Evolutionary conservation across 2,797 vertebrate genomes (phyloP).

Genomic region (Megalops cyprinoides): DNA sequence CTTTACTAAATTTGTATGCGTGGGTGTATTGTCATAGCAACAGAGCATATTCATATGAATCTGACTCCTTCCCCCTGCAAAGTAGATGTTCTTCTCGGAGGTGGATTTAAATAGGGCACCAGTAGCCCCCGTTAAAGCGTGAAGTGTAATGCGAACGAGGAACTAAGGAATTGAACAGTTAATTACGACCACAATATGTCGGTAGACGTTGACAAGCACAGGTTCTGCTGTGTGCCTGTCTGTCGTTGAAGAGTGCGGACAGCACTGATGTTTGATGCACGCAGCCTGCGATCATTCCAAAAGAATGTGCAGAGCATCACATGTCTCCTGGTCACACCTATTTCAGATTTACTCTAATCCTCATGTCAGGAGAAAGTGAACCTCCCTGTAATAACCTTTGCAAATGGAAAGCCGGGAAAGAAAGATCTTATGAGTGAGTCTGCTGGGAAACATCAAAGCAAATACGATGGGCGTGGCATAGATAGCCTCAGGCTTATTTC

Average conservation of each 20-base stretch:
- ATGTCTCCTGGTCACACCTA: background rate
- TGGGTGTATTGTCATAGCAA: constrained; percentile 12
- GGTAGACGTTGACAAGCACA: background rate
- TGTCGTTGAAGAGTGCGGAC: background rate
- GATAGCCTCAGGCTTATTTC: background rate
- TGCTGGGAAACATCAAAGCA: background rate
- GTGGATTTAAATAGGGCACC: background rate
- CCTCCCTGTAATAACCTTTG: background rate
- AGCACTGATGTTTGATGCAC: background rate
- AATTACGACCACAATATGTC: background rate
- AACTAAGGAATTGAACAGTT: no score
- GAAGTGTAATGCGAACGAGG: background rate
- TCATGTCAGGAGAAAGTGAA: background rate
- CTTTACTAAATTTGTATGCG: no score
- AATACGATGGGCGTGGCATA: background rate
- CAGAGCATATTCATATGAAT: constrained; percentile 4
- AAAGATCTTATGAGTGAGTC: background rate
- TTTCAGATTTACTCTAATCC: background rate
- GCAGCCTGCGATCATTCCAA: background rate
- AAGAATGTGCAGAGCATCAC: background rate
- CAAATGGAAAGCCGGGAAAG: background rate
- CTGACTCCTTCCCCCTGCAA: background rate
- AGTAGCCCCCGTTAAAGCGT: background rate
- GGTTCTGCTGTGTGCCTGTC: background rate
- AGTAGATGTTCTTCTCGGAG: background rate